Conservation (phyloP, 2,797 vertebrate genomes). For the Bufotes viridis region DNA sequence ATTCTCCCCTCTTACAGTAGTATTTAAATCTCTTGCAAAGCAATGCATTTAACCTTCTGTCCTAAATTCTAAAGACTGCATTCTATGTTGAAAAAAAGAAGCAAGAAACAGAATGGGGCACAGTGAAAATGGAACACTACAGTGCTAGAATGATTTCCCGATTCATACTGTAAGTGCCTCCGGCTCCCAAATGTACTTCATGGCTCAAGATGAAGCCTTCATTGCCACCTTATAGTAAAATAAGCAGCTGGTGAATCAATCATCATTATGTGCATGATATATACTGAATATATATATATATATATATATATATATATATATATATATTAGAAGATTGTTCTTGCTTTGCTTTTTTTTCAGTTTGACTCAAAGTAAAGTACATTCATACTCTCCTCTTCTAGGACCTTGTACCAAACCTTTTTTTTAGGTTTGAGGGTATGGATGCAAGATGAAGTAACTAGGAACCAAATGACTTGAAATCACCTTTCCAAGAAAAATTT, state of each 20-base stretch:
- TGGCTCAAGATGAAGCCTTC: slow-evolving; percentile 49
- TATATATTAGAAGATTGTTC: slow-evolving; percentile 36
- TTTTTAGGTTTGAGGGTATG: slow-evolving; percentile 44
- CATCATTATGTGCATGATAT: slow-evolving; percentile 59
- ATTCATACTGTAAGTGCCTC: slow-evolving; percentile 20
- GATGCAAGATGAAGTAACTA: slow-evolving; percentile 43
- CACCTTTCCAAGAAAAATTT: slow-evolving; percentile 91
- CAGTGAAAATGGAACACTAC: slow-evolving; percentile 42
- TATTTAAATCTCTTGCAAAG: background rate
- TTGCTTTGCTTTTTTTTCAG: slow-evolving; percentile 30
- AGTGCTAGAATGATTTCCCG: slow-evolving; percentile 23
- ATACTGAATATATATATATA: background rate
- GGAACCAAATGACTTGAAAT: slow-evolving; percentile 66
- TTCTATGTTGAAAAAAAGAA: slow-evolving; percentile 47
- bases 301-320: slow-evolving; percentile 27
- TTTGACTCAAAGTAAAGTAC: slow-evolving; percentile 51
- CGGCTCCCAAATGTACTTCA: slow-evolving; percentile 33
- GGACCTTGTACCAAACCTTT: slow-evolving; percentile 42
- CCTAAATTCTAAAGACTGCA: slow-evolving; percentile 32
- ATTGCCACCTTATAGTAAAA: slow-evolving; percentile 49
- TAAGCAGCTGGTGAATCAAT: slow-evolving; percentile 63
- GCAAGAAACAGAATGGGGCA: slow-evolving; percentile 44
- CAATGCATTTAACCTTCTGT: slow-evolving; percentile 25
- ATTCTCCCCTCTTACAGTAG: background rate
- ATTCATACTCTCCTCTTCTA: slow-evolving; percentile 55